Percentiles rank a stretch among this genome's conserved stretches.
Evolutionary conservation across 1,140 invertebrate genomes (phyloP).

Genomic region (Neodiprion fabricii): DNA sequence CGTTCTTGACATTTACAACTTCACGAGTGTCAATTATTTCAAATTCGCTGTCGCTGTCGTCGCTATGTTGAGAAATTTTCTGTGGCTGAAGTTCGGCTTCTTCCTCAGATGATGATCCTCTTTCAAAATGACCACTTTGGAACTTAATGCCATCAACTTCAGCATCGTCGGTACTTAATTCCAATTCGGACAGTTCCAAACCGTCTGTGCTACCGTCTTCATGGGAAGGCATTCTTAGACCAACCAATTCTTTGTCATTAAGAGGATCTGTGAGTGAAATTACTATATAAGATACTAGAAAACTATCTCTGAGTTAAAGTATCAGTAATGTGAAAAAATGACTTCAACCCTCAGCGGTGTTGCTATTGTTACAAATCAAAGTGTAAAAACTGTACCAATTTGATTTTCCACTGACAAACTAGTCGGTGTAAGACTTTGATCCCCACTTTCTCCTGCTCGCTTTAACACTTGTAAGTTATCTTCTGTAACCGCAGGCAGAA

Average conservation of each 20-base stretch:
- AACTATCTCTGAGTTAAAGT: not conserved
- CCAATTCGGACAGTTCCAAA: slow-evolving; percentile 50
- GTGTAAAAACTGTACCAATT: slow-evolving; percentile 39
- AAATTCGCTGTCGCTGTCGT: slow-evolving; percentile 57
- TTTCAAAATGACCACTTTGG: slow-evolving; percentile 50
- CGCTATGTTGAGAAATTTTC: slow-evolving; percentile 41
- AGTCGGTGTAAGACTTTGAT: slow-evolving; percentile 52
- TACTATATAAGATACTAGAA: not conserved
- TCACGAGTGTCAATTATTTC: slow-evolving; percentile 57
- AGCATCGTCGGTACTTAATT: slow-evolving; percentile 48
- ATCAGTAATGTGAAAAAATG: too few species aligned
- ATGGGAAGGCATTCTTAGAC: slow-evolving; percentile 55
- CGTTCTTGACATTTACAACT: slow-evolving; percentile 22
- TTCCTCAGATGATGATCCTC: slow-evolving; percentile 50
- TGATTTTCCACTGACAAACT: slow-evolving; percentile 41
- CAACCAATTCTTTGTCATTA: slow-evolving; percentile 52
- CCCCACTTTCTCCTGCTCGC: slow-evolving; percentile 52
- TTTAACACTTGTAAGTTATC: slow-evolving; percentile 56
- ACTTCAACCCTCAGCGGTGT: too few species aligned
- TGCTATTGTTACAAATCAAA: not conserved
- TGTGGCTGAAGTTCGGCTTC: slow-evolving; percentile 45
- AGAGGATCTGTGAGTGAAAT: slow-evolving; percentile 40
- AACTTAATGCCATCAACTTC: slow-evolving; percentile 52
- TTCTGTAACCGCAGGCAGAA: slow-evolving; percentile 56
- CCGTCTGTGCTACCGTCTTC: slow-evolving; percentile 55